phyloP scores from a whole-genome alignment of 2,888 invertebrate species.

The Pterostichus niger region DNA sequence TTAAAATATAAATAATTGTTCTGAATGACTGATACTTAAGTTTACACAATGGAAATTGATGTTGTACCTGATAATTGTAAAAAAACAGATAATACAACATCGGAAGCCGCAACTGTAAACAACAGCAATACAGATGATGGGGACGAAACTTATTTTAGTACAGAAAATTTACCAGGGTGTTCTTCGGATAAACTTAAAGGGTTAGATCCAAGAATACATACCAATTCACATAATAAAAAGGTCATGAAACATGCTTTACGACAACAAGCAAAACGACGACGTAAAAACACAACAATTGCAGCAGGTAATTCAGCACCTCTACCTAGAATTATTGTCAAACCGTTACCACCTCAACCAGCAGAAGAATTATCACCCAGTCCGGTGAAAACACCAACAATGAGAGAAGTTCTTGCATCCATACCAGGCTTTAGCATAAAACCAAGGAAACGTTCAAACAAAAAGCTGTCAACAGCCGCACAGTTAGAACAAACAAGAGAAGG shows the following conservation, averaged over 20 bases:
- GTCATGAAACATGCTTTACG: slow-evolving; percentile 88
- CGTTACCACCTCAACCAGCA: slow-evolving; percentile 83
- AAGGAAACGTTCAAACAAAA: slow-evolving; percentile 88
- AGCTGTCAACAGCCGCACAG: slow-evolving; percentile 94
- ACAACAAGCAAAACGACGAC: slow-evolving; percentile 87
- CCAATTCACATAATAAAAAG: slow-evolving; percentile 80
- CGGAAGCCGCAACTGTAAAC: slow-evolving; percentile 68
- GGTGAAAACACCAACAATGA: slow-evolving; percentile 87
- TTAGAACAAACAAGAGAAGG: slow-evolving; percentile 95
- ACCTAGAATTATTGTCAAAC: slow-evolving; percentile 89
- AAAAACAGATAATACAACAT: slow-evolving; percentile 71
- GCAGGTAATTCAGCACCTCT: slow-evolving; percentile 81
- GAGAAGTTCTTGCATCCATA: slow-evolving; percentile 92
- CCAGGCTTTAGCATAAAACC: slow-evolving; percentile 93
- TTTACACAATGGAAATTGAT: slow-evolving; percentile 76
- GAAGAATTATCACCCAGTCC: slow-evolving; percentile 75
- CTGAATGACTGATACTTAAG: slow-evolving; percentile 52
- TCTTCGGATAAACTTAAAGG: slow-evolving; percentile 70
- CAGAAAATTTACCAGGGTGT: slow-evolving; percentile 69
- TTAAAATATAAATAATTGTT: slow-evolving; percentile 48
- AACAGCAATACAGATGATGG: slow-evolving; percentile 66
- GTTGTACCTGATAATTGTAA: slow-evolving; percentile 74
- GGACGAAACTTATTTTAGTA: slow-evolving; percentile 66
- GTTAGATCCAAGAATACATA: slow-evolving; percentile 69
- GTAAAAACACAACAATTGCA: slow-evolving; percentile 88